Evolutionary conservation across 2,113 vertebrate species (phyloP).

Genomic region (Pitta sordida): DNA sequence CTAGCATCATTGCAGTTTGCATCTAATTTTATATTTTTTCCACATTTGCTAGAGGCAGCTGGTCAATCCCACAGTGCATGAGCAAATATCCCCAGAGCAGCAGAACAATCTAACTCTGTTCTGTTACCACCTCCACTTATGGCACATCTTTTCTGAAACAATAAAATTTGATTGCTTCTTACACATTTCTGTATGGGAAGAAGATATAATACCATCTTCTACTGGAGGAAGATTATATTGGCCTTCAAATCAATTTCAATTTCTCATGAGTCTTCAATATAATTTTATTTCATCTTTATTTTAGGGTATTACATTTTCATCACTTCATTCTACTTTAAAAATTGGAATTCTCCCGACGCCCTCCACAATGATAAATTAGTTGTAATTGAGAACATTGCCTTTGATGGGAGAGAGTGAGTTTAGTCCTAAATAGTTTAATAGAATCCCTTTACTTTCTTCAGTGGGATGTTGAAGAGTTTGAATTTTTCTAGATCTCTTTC

Average conservation of each 20-base stretch:
- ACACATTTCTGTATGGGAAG: conserved; percentile 17
- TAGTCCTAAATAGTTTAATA: conserved; percentile 16
- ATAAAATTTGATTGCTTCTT: conserved; percentile 46
- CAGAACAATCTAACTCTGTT: neutral
- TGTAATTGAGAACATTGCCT: conserved; percentile 18
- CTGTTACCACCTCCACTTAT: neutral
- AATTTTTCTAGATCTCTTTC: neutral
- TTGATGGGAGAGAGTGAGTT: neutral
- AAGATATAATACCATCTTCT: conserved; percentile 20
- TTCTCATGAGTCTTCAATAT: conserved; percentile 33
- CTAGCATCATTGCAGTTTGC: neutral
- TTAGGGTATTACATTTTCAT: conserved; percentile 41
- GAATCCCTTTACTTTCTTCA: neutral
- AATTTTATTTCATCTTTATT: conserved; percentile 55
- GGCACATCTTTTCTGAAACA: conserved; percentile 20
- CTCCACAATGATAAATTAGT: conserved; percentile 11
- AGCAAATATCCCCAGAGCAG: conserved; percentile 16
- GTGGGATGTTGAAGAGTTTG: neutral
- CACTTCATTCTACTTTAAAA: conserved; percentile 20
- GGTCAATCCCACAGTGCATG: neutral
- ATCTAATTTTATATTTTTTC: neutral
- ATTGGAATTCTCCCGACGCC: neutral
- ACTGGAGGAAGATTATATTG: conserved; percentile 10
- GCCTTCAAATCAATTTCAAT: conserved; percentile 56
- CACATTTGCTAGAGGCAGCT: neutral